A percentile compares a stretch with the other conserved stretches of the same genome.
These are phyloP conservation scores for Australoheros facetus DNA, from an alignment of 2,797 vertebrate species.

Conservation along the genomic window DNA sequence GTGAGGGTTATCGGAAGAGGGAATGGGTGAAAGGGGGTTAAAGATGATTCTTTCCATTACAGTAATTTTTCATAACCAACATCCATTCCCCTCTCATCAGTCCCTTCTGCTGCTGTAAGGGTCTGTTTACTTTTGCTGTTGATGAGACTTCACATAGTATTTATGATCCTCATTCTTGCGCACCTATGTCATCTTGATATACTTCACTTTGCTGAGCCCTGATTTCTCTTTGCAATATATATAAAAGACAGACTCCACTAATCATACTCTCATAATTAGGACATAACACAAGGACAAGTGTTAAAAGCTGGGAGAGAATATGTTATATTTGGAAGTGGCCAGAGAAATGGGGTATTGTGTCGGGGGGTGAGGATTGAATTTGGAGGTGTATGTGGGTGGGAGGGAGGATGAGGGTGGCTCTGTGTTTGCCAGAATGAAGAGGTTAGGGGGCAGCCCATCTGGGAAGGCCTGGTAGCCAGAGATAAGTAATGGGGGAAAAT, in stretches of 20 bases:
- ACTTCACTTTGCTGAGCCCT: not conserved
- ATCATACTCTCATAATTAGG: slow-evolving; percentile 10
- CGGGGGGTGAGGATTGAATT: slow-evolving; percentile 24
- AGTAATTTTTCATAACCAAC: slow-evolving; percentile 12
- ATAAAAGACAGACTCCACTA: not conserved
- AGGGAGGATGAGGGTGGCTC: not conserved
- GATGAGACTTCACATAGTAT: not conserved
- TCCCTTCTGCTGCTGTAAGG: not conserved
- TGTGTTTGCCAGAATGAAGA: slow-evolving; percentile 43
- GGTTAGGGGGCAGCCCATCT: slow-evolving; percentile 69
- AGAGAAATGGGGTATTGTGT: slow-evolving; percentile 31
- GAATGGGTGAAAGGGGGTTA: slow-evolving; percentile 8
- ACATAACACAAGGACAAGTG: not conserved
- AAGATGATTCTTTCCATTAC: slow-evolving; percentile 29
- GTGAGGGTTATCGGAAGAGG: not conserved
- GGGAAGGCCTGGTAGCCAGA: slow-evolving; percentile 72
- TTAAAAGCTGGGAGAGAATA: slow-evolving; percentile 6
- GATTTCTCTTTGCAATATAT: not conserved
- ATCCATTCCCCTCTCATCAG: not conserved
- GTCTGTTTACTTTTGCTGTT: not conserved
- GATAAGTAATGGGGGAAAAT: slow-evolving; percentile 72
- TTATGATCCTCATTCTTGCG: not conserved
- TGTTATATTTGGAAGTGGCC: slow-evolving; percentile 34
- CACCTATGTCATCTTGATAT: not conserved
- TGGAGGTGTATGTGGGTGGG: slow-evolving; percentile 12